Evolutionary conservation across 2,797 vertebrate species (phyloP), one percentile per base, ranked within the genome.

Genomic region (Mastacembelus armatus): DNA sequence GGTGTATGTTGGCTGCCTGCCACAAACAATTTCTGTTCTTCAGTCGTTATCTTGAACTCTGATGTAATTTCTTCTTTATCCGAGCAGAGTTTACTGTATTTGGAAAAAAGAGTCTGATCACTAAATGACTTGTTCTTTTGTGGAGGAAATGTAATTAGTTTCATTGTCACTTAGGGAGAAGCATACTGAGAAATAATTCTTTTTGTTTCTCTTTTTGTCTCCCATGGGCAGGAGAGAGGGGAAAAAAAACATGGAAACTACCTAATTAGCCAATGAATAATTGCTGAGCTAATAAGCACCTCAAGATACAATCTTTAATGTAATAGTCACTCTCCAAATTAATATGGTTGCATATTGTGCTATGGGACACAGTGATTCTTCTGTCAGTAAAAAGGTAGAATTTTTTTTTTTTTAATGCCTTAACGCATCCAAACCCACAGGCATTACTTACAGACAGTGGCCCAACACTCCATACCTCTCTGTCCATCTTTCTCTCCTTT

Each of bases 251-350:
- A 63, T 47, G 39, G 62, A 50, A 74, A 82, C 87, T 83, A 77
- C 66, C 69, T 76, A 87, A 88, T 89, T 88, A 88, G 74, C 54
- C 54, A 72, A 74, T 80, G 74, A 88, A 81, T 88, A 90, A 89
- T 81, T 84, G 74, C 68, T 59, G 49, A 76, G 65, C 71, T 87
- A 84, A 89, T 80, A 72, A 54, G 61, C 69, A 85, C 79, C 78
- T 81, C 56, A 67, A 88, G 84, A 87, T 85, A 71, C 61, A 38
- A 85, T 86, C 75, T 77, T 75, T 70, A 84, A 68, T 44, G 40
- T 36, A 73, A 61, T 54, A 77, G 62, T 82, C 67, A 69, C 47
- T 77, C 69, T 85, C 36, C 51, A 73, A 79, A 85, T 84, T 69
- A 85, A 80, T 72, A 59, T 74, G 66, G 30, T 61, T 61, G 50